Evolutionary conservation across 2,888 invertebrate genomes (phyloP), one percentile per base, ranked within the genome.

Genomic region (Agonopterix alstromeriana): DNA sequence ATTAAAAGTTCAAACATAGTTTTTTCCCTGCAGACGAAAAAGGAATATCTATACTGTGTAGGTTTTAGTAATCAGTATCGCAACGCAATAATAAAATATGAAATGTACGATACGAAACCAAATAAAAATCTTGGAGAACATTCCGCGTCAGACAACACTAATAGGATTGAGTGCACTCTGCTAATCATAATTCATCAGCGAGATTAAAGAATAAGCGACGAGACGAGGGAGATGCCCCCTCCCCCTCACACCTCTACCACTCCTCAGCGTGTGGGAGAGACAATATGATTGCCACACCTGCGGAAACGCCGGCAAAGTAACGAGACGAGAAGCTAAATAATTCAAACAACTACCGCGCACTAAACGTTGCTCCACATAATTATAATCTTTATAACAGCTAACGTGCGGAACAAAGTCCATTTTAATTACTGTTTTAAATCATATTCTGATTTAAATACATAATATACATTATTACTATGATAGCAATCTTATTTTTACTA

Each of bases 221-320:
- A 69, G 73, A 67, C 69, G 70, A 67, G 77, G 74, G 73, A 65
- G 67, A 49, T 51, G 48, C 51, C 42, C 46, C 43, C 49, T 49
- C 60, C 57, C 58, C 60, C 55, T 48, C 53, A 58, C 47, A 38
- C n/a, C 38, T n/a, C 38, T 38, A 10, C 10, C 1, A 42, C 53
- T 49, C 49, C 48, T 51, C 53, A 61, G 65, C 66, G 75, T 70
- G 75, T 65, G 73, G 67, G 73, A 70, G 80, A 76, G 75, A 86
- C 86, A 86, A 86, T 85, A 85, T 84, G 84, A 85, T 86, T 79
- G 84, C 85, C 82, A 84, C 88, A 88, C 87, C 88, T 88, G 88
- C 85, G 85, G 84, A 86, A 84, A 82, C 83, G 73, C 58, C 67
- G 71, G 74, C 77, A 77, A 81, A 85, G 83, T 85, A 86, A 86